Conservation (phyloP, 2,888 invertebrate genomes). For the Drosophila testacea region DNA sequence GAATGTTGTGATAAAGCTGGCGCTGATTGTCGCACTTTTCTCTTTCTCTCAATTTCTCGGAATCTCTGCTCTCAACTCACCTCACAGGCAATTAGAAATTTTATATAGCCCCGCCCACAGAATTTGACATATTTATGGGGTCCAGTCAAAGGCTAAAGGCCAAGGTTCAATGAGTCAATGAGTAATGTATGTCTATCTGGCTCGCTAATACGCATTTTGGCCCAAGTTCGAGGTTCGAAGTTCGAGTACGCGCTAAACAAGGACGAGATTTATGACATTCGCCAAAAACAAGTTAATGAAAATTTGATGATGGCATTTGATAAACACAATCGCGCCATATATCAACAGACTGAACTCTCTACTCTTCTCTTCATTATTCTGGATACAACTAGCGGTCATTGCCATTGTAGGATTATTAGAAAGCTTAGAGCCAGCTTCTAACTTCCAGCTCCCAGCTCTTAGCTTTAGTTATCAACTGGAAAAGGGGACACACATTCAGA, state of each 20-base stretch:
- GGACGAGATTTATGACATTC: slow-evolving; percentile 65
- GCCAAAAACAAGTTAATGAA: slow-evolving; percentile 75
- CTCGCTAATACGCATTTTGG: slow-evolving; percentile 37
- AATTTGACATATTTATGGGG: slow-evolving; percentile 61
- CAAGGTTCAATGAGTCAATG: slow-evolving; percentile 29
- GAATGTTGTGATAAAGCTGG: slow-evolving; percentile 31
- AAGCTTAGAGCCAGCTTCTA: slow-evolving; percentile 36
- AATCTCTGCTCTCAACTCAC: slow-evolving; percentile 13
- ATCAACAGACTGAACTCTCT: slow-evolving; percentile 46
- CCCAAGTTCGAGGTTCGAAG: slow-evolving; percentile 9
- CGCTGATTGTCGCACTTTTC: slow-evolving; percentile 42
- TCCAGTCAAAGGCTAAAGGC: slow-evolving; percentile 20
- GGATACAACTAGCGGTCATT: slow-evolving; percentile 51
- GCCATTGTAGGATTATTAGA: slow-evolving; percentile 71
- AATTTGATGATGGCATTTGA: slow-evolving; percentile 78
- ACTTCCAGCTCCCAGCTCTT: not conserved
- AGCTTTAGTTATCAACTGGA: not conserved
- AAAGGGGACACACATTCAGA: slow-evolving; percentile 48
- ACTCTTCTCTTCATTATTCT: not conserved
- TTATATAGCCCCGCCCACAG: slow-evolving; percentile 19
- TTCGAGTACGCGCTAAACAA: slow-evolving; percentile 36
- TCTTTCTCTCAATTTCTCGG: not conserved
- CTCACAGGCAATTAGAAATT: slow-evolving; percentile 53
- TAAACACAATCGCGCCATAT: slow-evolving; percentile 70
- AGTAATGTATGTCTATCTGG: slow-evolving; percentile 30